These are phyloP conservation scores for Anolis sagrei DNA, from an alignment of 2,113 vertebrate genomes.

Conservation along the genomic window DNA sequence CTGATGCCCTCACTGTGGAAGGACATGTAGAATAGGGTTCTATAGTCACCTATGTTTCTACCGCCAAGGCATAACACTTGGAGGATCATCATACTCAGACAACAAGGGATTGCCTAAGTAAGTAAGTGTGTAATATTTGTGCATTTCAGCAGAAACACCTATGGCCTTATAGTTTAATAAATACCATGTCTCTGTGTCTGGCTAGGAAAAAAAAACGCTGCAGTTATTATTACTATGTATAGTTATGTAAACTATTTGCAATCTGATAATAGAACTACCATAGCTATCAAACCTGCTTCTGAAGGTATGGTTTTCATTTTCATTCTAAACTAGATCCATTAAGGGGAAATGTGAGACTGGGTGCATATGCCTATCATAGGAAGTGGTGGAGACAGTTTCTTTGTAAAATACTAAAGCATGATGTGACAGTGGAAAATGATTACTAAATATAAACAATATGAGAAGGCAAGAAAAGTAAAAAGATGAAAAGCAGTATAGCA, in stretches of 20 bases:
- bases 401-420: not conserved
- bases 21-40: no score
- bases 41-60: no score
- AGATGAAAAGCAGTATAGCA: not conserved
- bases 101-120: no score
- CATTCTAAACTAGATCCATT: not conserved
- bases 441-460: rapidly evolving
- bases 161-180: slow-evolving; percentile 67
- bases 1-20: no score
- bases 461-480: not conserved
- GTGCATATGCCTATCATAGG: not conserved
- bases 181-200: not conserved
- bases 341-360: slow-evolving; percentile 27
- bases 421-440: slow-evolving; percentile 27
- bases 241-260: not conserved
- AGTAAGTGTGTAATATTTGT: not conserved
- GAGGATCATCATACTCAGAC: no score
- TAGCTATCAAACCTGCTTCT: not conserved
- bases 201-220: no score
- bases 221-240: not conserved
- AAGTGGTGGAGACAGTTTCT: not conserved
- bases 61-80: no score
- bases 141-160: slow-evolving; percentile 36
- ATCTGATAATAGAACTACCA: slow-evolving; percentile 26
- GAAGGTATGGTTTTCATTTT: slow-evolving; percentile 56